These are phyloP conservation scores for Pampus argenteus DNA, from an alignment of 2,797 vertebrate species.

Conservation along the genomic window DNA sequence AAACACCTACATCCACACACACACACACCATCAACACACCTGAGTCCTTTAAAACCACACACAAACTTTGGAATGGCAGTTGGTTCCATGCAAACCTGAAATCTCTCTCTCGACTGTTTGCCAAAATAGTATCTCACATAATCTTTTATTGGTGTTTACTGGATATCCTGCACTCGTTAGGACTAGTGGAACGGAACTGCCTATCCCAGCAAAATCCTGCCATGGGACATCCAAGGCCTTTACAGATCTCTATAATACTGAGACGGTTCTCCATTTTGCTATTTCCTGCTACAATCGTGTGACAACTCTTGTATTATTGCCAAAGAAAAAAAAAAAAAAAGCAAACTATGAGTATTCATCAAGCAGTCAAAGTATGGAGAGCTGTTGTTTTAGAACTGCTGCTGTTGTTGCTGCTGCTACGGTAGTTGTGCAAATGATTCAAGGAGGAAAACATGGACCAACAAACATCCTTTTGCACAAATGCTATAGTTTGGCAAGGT, in stretches of 20 bases:
- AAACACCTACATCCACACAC: slow-evolving; percentile 79
- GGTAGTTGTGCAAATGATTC: slow-evolving; percentile 76
- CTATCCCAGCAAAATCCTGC: slow-evolving; percentile 55
- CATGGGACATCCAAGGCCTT: slow-evolving; percentile 52
- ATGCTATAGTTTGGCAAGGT: slow-evolving; percentile 65
- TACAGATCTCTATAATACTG: slow-evolving; percentile 51
- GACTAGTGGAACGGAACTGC: slow-evolving; percentile 59
- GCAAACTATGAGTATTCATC: slow-evolving; percentile 67
- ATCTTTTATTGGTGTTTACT: slow-evolving; percentile 43
- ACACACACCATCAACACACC: slow-evolving; percentile 72
- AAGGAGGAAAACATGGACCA: slow-evolving; percentile 55
- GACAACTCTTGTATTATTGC: slow-evolving; percentile 84
- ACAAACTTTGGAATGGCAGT: slow-evolving; percentile 78
- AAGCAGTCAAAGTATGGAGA: slow-evolving; percentile 71
- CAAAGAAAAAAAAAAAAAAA: slow-evolving; percentile 76
- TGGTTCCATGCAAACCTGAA: slow-evolving; percentile 81
- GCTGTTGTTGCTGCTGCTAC: slow-evolving; percentile 75
- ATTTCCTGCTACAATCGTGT: slow-evolving; percentile 84
- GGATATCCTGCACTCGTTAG: slow-evolving; percentile 45
- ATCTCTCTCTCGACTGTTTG: slow-evolving; percentile 70
- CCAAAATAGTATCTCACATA: slow-evolving; percentile 41
- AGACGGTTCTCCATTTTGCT: slow-evolving; percentile 68
- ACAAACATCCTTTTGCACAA: slow-evolving; percentile 64
- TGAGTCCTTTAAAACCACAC: slow-evolving; percentile 78
- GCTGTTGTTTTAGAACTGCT: slow-evolving; percentile 63